Conservation (phyloP, 2,888 invertebrate species). For the Dichetophora obliterata region DNA sequence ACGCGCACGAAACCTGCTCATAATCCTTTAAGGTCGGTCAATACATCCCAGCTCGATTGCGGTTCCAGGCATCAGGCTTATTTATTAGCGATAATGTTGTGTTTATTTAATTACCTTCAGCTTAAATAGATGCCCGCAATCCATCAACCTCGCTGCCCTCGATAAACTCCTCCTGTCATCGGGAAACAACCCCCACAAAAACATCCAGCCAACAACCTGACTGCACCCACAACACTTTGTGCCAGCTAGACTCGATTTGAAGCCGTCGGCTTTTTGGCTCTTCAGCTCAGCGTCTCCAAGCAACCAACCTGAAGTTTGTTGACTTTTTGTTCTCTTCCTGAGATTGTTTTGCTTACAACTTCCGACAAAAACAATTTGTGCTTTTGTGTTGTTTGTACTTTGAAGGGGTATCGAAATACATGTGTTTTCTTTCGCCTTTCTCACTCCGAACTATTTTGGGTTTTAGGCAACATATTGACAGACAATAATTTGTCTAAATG, state of each 20-base stretch:
- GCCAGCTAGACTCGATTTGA: too few relatives aligned
- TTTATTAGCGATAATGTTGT: conserved; percentile 18
- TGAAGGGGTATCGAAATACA: neutral
- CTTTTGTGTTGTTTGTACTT: neutral
- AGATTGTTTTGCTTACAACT: conserved; percentile 35
- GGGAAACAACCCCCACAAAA: neutral
- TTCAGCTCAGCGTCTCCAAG: neutral
- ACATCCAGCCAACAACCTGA: too few relatives aligned
- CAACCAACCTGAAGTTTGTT: neutral
- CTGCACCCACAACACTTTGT: too few relatives aligned
- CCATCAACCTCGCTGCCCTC: neutral
- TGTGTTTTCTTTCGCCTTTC: neutral
- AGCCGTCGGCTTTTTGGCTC: neutral
- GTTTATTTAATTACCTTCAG: conserved; percentile 9
- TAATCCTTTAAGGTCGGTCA: neutral
- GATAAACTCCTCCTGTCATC: too few relatives aligned
- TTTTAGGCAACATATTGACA: conserved; percentile 69
- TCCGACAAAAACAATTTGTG: conserved; percentile 34
- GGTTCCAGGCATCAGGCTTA: neutral
- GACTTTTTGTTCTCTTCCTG: conserved; percentile 5
- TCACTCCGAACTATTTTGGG: neutral
- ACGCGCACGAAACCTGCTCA: too few relatives aligned
- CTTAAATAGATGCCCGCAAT: neutral
- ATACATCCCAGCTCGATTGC: neutral
- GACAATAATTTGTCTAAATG: conserved; percentile 71